Base-by-base conservation (phyloP, 2,888 invertebrate genomes). In the Pyrrhia umbra region DNA sequence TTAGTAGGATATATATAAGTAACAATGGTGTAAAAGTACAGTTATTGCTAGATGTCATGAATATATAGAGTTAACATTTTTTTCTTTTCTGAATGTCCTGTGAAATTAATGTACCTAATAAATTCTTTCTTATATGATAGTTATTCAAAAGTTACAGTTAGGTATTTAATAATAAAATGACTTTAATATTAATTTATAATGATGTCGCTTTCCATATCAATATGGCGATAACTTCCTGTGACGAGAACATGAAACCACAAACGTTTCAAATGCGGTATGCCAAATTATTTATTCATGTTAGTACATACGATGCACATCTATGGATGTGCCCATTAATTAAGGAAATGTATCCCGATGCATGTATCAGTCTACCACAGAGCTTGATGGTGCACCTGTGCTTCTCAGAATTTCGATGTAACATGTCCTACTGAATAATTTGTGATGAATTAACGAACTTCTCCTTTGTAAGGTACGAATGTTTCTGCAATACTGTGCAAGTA, bases 381-480 rank as follows among this genome's bases (percentile, higher is more conserved):
- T 34, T 16, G 10, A 15, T n/a, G 15, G 4, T 9, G 2, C 13
- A 46, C 10, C 25, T 40, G 45, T 45, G 27, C 30, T 15, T 46
- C n/a, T 8, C 13, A 16, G 34, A 25, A 16, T 21, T 13, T 27
- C 9, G 8, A 9, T 37, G 27, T 21, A 8, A 34, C 30, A 43
- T 9, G 18, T 23, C 20, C 13, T 6, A 30, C n/a, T 4, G 20
- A 63, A 55, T 37, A 67, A 27, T 67, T 2, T 6, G 16, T 2
- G 20, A 25, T 13, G 15, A 10, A 6, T 30, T 25, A 25, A 30
- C 20, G 43, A 23, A 30, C n/a, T 16, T 25, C 10, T 40, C 20
- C 57, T 20, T 2, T 6, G 43, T 1, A 39, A 37, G 6, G 20
- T 27, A 43, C 6, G 13, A 39, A 8, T 13, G 45, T 42, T 23